A percentile compares a stretch with the other conserved stretches of the same genome.
Conservation (phyloP, 2,888 invertebrate species). For the Marronus borbonicus region DNA sequence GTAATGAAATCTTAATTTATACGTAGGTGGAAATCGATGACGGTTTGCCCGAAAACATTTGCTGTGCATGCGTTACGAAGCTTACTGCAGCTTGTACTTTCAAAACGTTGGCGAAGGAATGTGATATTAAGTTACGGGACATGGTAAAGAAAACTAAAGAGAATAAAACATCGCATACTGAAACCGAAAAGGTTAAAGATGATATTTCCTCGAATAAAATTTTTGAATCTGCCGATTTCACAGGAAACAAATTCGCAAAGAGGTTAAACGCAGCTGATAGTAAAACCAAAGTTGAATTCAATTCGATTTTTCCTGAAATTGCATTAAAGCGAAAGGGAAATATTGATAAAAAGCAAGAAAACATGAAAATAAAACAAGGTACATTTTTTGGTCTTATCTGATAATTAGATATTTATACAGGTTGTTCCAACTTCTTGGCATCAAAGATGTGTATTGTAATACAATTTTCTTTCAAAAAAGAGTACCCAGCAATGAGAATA, state of each 20-base stretch:
- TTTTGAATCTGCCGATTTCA: no score
- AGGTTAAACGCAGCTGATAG: neutral
- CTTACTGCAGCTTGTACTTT: conserved; percentile 1
- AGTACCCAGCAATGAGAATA: no score
- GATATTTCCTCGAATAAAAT: neutral
- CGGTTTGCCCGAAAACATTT: conserved; percentile 28
- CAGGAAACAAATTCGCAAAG: no score
- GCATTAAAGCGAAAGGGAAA: neutral
- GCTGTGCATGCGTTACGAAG: conserved; percentile 19
- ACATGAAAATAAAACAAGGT: no score
- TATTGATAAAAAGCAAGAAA: no score
- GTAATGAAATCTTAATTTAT: no score
- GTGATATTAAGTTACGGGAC: neutral
- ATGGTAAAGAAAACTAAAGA: neutral
- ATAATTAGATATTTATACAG: no score
- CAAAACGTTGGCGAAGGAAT: conserved; percentile 6
- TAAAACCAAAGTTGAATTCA: neutral
- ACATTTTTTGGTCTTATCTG: no score
- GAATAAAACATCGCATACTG: neutral
- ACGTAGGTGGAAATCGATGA: conserved; percentile 7
- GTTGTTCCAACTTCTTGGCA: no score
- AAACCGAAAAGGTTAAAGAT: neutral
- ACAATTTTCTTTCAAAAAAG: no score
- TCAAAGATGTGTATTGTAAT: no score
- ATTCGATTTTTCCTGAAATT: neutral